These are phyloP conservation scores for Eulemur mongoz DNA, from an alignment of 2,797 vertebrate species.

Conservation along the genomic window DNA sequence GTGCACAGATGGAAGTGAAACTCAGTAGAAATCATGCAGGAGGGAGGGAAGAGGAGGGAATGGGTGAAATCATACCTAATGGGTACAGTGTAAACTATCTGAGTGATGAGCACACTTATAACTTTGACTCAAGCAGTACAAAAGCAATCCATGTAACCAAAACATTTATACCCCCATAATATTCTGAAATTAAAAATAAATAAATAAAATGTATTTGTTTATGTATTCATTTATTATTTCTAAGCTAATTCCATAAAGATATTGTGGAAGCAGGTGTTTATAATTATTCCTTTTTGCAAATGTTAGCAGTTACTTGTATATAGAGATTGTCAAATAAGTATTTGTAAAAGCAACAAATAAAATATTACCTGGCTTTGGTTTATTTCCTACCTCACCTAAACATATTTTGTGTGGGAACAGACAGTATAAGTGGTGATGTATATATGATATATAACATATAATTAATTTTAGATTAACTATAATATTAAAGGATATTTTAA, in stretches of 20 bases:
- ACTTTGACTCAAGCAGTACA: too few species aligned
- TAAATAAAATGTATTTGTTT: not conserved
- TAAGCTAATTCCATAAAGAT: not conserved
- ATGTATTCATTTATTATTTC: not conserved
- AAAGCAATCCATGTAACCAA: too few species aligned
- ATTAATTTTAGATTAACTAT: not conserved
- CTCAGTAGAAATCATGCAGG: too few species aligned
- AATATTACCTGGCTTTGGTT: not conserved
- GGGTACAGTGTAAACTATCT: too few species aligned
- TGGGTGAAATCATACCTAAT: too few species aligned
- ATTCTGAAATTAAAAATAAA: too few species aligned
- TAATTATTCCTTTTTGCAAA: not conserved
- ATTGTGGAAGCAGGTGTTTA: not conserved
- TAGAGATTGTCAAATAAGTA: not conserved
- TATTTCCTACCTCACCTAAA: not conserved
- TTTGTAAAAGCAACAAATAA: constrained; percentile 20
- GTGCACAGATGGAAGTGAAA: too few species aligned
- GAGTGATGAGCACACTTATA: too few species aligned
- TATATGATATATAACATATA: not conserved
- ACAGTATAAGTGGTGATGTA: not conserved
- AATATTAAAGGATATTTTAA: not conserved
- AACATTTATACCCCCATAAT: too few species aligned
- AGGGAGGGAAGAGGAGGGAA: too few species aligned
- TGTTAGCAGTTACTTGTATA: not conserved
- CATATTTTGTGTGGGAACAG: not conserved